Conservation (phyloP, 2,888 invertebrate species). For the Pyrocoelia pectoralis region DNA sequence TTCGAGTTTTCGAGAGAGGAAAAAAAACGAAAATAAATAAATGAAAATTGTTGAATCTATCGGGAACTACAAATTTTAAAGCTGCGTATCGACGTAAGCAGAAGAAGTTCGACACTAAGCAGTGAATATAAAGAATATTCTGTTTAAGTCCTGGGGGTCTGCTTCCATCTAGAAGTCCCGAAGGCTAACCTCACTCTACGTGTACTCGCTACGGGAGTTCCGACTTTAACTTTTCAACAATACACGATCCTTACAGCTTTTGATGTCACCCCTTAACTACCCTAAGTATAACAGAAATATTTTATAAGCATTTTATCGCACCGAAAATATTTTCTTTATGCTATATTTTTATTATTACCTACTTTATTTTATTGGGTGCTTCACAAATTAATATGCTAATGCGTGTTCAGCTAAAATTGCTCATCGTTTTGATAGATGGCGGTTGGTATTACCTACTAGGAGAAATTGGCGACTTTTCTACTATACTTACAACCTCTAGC, state of each 20-base stretch:
- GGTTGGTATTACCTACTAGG: no score
- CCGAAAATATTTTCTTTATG: constrained; percentile 17
- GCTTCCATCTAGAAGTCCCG: constrained; percentile 43
- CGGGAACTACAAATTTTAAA: constrained; percentile 8
- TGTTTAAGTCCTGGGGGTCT: constrained; percentile 42
- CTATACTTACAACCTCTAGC: no score
- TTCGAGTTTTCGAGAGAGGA: no score
- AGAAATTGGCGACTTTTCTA: no score
- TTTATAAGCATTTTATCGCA: constrained; percentile 42
- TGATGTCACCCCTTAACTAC: constrained; percentile 42
- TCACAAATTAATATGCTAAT: no score
- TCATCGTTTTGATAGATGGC: no score
- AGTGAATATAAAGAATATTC: constrained; percentile 42
- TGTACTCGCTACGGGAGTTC: constrained; percentile 35
- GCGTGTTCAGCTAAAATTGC: no score
- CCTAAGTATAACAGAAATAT: constrained; percentile 40
- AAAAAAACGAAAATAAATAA: neutral
- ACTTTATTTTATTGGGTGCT: no score
- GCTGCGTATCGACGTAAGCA: constrained; percentile 19
- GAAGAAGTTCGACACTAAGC: constrained; percentile 20
- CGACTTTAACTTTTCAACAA: constrained; percentile 42
- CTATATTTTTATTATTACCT: constrained; percentile 16
- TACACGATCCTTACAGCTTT: constrained; percentile 41
- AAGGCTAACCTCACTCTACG: constrained; percentile 40
- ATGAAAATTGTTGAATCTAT: constrained; percentile 3